Evolutionary conservation across 2,888 invertebrate genomes (phyloP).

Genomic region (Tuberolachnus salignus): DNA sequence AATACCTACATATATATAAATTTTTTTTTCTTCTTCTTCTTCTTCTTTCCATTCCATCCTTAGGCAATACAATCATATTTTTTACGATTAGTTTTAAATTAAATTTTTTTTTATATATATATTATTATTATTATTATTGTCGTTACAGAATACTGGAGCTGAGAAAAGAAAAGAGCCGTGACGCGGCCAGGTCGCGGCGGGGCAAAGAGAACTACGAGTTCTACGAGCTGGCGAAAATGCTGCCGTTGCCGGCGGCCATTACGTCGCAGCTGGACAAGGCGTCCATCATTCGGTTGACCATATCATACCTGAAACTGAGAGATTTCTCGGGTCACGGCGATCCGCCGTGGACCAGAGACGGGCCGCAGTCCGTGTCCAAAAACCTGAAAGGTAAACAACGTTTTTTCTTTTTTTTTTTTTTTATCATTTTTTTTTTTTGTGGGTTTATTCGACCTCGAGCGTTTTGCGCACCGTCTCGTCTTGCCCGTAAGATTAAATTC

Average conservation of each 20-base stretch:
- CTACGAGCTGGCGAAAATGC: constrained; percentile 93
- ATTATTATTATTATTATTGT: constrained; percentile 60
- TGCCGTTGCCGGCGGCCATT: constrained; percentile 87
- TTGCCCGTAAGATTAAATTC: too few species aligned
- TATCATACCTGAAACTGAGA: constrained; percentile 91
- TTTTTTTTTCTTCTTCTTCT: too few species aligned
- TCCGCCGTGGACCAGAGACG: constrained; percentile 91
- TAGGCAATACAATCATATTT: constrained; percentile 6
- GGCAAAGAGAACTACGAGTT: constrained; percentile 97
- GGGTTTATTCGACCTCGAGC: too few species aligned
- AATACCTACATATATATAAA: constrained; percentile 3
- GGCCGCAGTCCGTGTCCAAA: constrained; percentile 63
- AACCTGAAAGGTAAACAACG: constrained; percentile 74
- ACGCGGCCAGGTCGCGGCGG: constrained; percentile 87
- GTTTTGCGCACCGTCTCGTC: too few species aligned
- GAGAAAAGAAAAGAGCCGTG: constrained; percentile 90
- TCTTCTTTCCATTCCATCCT: too few species aligned
- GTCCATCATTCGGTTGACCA: constrained; percentile 93
- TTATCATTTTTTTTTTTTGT: too few species aligned
- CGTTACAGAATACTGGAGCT: constrained; percentile 87
- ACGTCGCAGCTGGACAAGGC: constrained; percentile 95
- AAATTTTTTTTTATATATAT: constrained; percentile 25
- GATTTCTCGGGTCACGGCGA: constrained; percentile 96
- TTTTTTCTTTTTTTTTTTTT: too few species aligned
- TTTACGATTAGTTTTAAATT: constrained; percentile 51